Base-by-base conservation (phyloP, 2,113 vertebrate species). In the Rhinopomastus cyanomelas region DNA sequence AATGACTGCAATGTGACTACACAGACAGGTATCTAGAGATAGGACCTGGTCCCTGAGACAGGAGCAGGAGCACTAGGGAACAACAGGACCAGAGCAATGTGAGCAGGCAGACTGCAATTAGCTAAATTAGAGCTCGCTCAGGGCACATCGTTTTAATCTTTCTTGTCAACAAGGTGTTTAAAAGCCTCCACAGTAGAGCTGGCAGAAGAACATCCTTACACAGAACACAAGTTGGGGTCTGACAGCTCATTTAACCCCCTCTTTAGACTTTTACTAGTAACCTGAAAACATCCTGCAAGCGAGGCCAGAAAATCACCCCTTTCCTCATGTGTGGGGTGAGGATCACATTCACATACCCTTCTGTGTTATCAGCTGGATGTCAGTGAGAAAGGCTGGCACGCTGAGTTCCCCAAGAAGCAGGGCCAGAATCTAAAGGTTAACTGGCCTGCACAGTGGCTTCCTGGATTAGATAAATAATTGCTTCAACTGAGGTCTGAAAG, bases 381-480 rank as follows among this genome's bases (percentile, higher is more conserved):
- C 89, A 94, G 67, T 77, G 91, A 92, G 96, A 92, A 94, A 64
- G 68, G 72, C 71, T 92, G 87, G 68, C 89, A 92, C 4, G 73
- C 85, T 75, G 68, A 75, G 68, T 89, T 95, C 81, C 87, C 91
- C 34, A 30, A 55, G 74, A 81, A 95, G 56, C 81, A 36, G 56
- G 66, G 89, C 89, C 81, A 74, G 78, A 87, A 91, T 78, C 49
- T 61, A 87, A 96, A 96, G 88, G 91, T 86, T 91, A 91, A 93
- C 85, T 81, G 80, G 53, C 57, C 79, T 77, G 67, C 61, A 74
- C 89, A 96, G 88, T 56, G 37, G 26, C 81, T 96, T 95, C 94
- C 89, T 93, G 77, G 56, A 57, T 68, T 57, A 89, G 94, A 96
- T 94, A 94, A 95, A 82, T 75, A 89, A 95, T 1, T 92, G 95